Percentiles rank a stretch among this genome's conserved stretches.
These are phyloP conservation scores for Myotis daubentonii DNA, from an alignment of 2,797 vertebrate genomes.

Conservation along the genomic window DNA sequence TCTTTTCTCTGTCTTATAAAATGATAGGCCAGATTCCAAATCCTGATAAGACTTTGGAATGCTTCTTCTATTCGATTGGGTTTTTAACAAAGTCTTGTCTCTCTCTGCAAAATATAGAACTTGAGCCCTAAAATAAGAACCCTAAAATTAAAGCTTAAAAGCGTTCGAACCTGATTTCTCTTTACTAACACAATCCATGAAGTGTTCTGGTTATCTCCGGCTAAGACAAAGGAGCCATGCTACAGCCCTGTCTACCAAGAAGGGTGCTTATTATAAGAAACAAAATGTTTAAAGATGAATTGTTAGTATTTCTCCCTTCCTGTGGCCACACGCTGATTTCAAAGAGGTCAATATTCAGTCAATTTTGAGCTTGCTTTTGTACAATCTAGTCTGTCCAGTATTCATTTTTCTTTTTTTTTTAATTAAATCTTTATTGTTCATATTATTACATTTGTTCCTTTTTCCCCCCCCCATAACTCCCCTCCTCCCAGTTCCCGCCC, in stretches of 20 bases:
- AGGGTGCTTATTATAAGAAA: not conserved
- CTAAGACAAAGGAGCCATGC: not conserved
- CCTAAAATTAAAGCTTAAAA: not conserved
- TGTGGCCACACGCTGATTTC: not conserved
- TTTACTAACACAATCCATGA: not conserved
- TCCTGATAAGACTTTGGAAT: not conserved
- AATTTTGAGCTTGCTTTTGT: not conserved
- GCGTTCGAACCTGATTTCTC: not conserved
- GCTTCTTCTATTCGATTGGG: not conserved
- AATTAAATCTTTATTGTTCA: too few relatives aligned
- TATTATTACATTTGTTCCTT: too few relatives aligned
- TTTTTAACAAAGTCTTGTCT: not conserved
- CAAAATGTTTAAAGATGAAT: not conserved
- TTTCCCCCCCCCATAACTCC: too few relatives aligned
- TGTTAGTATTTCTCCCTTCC: not conserved
- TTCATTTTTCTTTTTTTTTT: too few relatives aligned
- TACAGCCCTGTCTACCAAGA: not conserved
- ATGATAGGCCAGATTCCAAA: conserved; percentile 16
- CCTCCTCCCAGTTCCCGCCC: too few relatives aligned
- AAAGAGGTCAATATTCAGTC: not conserved
- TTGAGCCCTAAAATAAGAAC: not conserved
- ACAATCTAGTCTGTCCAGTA: not conserved
- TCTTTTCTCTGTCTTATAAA: conserved; percentile 29
- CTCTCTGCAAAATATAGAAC: conserved; percentile 7
- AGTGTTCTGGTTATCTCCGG: not conserved